Base-by-base conservation (phyloP, 2,797 vertebrate species). In the Peromyscus aztecus region DNA sequence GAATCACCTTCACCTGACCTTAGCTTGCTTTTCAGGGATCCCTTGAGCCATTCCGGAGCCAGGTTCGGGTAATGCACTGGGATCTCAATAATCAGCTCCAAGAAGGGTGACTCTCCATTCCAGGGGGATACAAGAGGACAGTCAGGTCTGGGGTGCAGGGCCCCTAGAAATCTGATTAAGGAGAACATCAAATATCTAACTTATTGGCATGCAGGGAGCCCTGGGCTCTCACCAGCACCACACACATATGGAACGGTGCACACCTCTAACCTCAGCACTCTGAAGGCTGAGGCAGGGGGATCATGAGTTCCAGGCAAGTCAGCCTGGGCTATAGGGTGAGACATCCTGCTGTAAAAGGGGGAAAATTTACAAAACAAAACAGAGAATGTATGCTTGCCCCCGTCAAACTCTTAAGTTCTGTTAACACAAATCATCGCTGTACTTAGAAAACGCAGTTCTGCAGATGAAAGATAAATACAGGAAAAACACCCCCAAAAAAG, bases 401-500 rank as follows among this genome's bases (percentile, higher is more conserved):
- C 19, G 43, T 23, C 29, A 65, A 52, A 84, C 23, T 37, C 71
- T 73, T 71, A 16, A 55, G 76, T 21, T 96, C 81, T 96, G 24
- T 78, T 78, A 65, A n/a, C 27, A 88, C 92, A 46, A 90, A 40
- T 92, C 55, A 63, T 23, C 57, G 86, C 78, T 52, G n/a, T 3
- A 63, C 49, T 82, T 96, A 85, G 69, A 93, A 95, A 91, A 90
- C 0, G 43, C 31, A 89, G 63, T 49, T 92, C 94, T 90, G 59
- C 10, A 92, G 87, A 95, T 49, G 89, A 97, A n/a, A 85, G 77
- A 94, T 40, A 95, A 76, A 94, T 52, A 93, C 37, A 75, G 43
- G 78, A 49, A 81, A 81, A 80, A 61, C 27, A 69, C 4, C 77
- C 34, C 93, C 46, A 82, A 92, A 87, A 88, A 85, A 85, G 63